These are phyloP conservation scores for Carapus acus DNA, from an alignment of 2,797 vertebrate genomes.

Conservation along the genomic window DNA sequence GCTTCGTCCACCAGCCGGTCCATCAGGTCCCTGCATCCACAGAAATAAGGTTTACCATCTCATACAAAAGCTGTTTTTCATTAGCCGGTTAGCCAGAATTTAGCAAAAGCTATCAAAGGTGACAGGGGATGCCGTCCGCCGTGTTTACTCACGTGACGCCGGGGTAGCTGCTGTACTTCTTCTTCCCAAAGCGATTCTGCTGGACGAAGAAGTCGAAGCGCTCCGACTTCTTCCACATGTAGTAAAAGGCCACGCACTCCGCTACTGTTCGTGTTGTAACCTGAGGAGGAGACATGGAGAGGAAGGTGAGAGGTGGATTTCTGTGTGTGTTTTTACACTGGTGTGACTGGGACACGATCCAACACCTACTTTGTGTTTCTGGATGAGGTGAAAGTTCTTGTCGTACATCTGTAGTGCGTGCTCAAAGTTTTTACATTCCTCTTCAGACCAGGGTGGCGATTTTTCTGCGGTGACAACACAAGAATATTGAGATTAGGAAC, in stretches of 20 bases:
- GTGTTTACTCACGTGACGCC: slow-evolving; percentile 89
- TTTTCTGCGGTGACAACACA: slow-evolving; percentile 72
- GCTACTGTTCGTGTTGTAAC: slow-evolving; percentile 90
- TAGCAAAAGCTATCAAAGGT: no score
- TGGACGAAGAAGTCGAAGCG: slow-evolving; percentile 96
- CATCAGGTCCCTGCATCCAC: slow-evolving; percentile 85
- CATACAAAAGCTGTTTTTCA: no score
- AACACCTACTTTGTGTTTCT: slow-evolving; percentile 91
- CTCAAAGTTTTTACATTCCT: slow-evolving; percentile 97
- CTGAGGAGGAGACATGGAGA: no score
- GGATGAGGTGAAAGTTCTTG: slow-evolving; percentile 98
- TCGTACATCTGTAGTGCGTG: slow-evolving; percentile 94
- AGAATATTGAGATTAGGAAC: not conserved
- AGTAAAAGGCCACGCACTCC: slow-evolving; percentile 98
- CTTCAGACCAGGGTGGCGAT: slow-evolving; percentile 91
- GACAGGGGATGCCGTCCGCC: not conserved
- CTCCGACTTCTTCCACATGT: slow-evolving; percentile 99
- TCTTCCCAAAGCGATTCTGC: slow-evolving; percentile 96
- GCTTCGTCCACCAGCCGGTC: slow-evolving; percentile 96
- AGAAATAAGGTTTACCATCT: not conserved
- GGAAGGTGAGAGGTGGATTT: not conserved
- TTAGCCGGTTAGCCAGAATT: no score
- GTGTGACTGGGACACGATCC: no score
- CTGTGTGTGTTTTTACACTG: no score
- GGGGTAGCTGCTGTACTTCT: slow-evolving; percentile 95